phyloP scores from a whole-genome alignment of 2,113 vertebrate species.

The Lepus timidus region DNA sequence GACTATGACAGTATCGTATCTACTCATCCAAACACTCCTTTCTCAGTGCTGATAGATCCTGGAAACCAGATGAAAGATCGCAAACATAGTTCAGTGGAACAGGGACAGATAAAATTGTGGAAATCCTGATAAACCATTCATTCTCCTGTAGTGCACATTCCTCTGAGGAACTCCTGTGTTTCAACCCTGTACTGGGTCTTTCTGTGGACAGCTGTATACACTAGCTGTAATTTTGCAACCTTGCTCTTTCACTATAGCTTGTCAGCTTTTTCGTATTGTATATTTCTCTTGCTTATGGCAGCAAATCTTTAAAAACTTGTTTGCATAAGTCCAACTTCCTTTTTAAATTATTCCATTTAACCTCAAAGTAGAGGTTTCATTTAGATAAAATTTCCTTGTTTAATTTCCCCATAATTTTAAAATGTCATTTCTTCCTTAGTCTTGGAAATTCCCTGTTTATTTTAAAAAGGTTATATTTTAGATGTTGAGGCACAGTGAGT shows the following conservation, averaged over 20 bases:
- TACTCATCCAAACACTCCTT: slow-evolving; percentile 1
- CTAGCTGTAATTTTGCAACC: slow-evolving; percentile 17
- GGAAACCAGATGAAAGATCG: slow-evolving; percentile 49
- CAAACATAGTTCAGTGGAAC: background rate
- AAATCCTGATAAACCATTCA: background rate
- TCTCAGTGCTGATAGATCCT: slow-evolving; percentile 40
- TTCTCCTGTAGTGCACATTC: background rate
- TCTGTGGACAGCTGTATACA: background rate
- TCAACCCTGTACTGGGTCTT: background rate
- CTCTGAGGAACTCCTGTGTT: background rate
- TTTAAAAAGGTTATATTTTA: background rate
- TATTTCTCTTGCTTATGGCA: slow-evolving; percentile 55
- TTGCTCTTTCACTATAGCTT: slow-evolving; percentile 34
- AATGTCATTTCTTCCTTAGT: slow-evolving; percentile 25
- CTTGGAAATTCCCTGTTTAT: background rate
- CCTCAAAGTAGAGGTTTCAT: slow-evolving; percentile 31
- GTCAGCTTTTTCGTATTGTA: slow-evolving; percentile 31
- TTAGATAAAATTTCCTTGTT: slow-evolving; percentile 40
- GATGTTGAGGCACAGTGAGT: too few species aligned
- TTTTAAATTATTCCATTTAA: slow-evolving; percentile 18
- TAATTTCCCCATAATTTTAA: slow-evolving; percentile 34
- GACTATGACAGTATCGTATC: slow-evolving; percentile 19
- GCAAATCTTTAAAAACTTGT: slow-evolving; percentile 40
- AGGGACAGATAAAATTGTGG: slow-evolving; percentile 12
- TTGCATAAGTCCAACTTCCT: slow-evolving; percentile 48